These are phyloP conservation scores for Chascanopsetta lugubris DNA, from an alignment of 2,113 vertebrate species.

Conservation along the genomic window DNA sequence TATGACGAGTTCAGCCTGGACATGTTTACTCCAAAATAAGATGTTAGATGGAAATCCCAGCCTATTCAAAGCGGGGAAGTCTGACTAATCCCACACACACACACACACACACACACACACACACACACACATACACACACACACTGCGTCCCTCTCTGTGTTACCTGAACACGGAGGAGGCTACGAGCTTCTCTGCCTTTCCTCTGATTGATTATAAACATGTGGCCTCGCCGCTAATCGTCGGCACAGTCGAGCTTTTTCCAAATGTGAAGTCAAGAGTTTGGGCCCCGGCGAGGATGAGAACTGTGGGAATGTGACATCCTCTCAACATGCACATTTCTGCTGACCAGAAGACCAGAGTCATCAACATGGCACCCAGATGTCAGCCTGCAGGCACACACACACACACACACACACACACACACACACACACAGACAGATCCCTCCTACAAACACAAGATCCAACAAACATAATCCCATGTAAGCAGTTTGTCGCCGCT, in stretches of 20 bases:
- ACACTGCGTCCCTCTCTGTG: too few relatives aligned
- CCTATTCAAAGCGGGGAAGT: too few relatives aligned
- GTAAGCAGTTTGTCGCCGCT: conserved; percentile 21
- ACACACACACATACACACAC: too few relatives aligned
- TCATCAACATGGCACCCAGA: conserved; percentile 78
- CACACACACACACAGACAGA: conserved; percentile 22
- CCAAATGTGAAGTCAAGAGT: conserved; percentile 41
- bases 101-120: too few relatives aligned
- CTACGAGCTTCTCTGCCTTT: conserved; percentile 34
- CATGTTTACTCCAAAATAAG: too few relatives aligned
- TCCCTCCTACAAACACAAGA: conserved; percentile 29
- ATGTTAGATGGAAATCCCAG: too few relatives aligned
- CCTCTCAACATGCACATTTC: conserved; percentile 65
- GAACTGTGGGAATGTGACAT: conserved; percentile 72
- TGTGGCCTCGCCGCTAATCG: conserved; percentile 14
- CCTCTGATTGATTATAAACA: conserved; percentile 19
- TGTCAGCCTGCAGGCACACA: conserved; percentile 67
- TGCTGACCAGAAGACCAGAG: conserved; percentile 70
- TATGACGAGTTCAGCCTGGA: too few relatives aligned
- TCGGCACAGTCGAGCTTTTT: conserved; percentile 35
- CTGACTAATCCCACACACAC: too few relatives aligned
- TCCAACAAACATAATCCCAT: conserved; percentile 23
- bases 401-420: conserved; percentile 34
- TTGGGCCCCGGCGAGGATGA: conserved; percentile 49
- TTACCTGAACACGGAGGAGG: too few relatives aligned